phyloP scores from a whole-genome alignment of 1,140 invertebrate species.

The Coboldia fuscipes region DNA sequence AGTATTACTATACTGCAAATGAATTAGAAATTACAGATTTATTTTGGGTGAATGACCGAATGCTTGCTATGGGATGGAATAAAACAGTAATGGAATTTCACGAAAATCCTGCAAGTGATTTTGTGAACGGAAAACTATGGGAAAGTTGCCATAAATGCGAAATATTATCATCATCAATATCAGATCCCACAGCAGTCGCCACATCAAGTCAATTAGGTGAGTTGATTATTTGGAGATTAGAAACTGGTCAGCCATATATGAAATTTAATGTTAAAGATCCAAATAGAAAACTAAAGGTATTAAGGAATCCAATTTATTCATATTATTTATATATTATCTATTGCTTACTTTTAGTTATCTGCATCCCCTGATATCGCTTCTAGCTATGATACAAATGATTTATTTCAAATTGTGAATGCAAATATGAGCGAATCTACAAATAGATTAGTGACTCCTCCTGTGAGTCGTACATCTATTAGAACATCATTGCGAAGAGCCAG shows the following conservation, averaged over 20 bases:
- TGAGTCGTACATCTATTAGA: too few relatives aligned
- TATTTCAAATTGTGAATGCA: too few relatives aligned
- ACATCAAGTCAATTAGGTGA: constrained; percentile 52
- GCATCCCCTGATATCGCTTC: too few relatives aligned
- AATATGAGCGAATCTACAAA: too few relatives aligned
- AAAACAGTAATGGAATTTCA: constrained; percentile 42
- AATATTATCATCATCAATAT: constrained; percentile 36
- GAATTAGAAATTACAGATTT: constrained; percentile 33
- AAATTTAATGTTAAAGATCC: constrained; percentile 26
- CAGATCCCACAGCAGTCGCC: constrained; percentile 37
- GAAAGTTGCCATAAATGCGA: constrained; percentile 43
- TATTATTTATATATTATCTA: constrained; percentile 15
- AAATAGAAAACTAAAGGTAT: constrained; percentile 14
- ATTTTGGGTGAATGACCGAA: constrained; percentile 35
- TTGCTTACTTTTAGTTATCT: too few relatives aligned
- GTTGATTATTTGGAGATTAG: constrained; percentile 52
- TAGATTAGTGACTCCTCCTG: too few relatives aligned
- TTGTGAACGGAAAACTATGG: constrained; percentile 33
- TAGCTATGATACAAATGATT: too few relatives aligned
- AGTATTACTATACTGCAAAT: constrained; percentile 33
- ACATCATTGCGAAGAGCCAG: too few relatives aligned
- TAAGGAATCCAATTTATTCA: not conserved
- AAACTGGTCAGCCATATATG: constrained; percentile 41
- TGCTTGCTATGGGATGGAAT: constrained; percentile 50
- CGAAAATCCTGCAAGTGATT: constrained; percentile 27